phyloP scores from a whole-genome alignment of 2,888 invertebrate species.

The Caprella mutica region DNA sequence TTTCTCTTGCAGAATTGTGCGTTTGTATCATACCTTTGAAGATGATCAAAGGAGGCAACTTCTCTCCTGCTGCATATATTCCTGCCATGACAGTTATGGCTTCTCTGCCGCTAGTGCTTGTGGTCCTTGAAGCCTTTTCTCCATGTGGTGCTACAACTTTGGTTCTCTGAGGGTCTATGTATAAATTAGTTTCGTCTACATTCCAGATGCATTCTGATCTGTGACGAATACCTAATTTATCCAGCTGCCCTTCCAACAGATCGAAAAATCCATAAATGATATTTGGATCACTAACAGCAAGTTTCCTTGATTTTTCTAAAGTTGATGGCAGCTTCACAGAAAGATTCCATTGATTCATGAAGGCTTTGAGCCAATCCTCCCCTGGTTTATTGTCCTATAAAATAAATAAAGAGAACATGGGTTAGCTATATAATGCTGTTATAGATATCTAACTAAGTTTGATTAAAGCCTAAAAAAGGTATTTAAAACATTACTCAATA shows the following conservation, averaged over 20 bases:
- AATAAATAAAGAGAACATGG: too few species aligned
- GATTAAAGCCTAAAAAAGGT: too few species aligned
- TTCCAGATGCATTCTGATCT: conserved; percentile 7
- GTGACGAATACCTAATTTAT: background rate
- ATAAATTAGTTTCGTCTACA: background rate
- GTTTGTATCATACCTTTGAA: background rate
- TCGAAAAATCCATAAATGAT: conserved; percentile 1
- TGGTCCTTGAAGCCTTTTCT: background rate
- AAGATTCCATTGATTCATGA: background rate
- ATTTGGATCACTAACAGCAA: background rate
- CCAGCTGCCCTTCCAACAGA: background rate
- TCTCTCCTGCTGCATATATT: background rate
- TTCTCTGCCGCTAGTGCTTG: background rate
- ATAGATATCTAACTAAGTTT: too few species aligned
- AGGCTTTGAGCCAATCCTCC: background rate
- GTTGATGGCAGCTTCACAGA: background rate
- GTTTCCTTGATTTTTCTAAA: background rate
- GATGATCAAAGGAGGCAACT: conserved; percentile 7
- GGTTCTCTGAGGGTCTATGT: background rate
- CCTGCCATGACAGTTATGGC: conserved; percentile 5
- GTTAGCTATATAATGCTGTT: too few species aligned
- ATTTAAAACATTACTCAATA: too few species aligned
- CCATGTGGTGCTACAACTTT: conserved; percentile 7
- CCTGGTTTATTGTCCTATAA: background rate
- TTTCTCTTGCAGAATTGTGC: background rate